Conservation (phyloP, 2,888 invertebrate genomes). For the Meteorus colon region DNA sequence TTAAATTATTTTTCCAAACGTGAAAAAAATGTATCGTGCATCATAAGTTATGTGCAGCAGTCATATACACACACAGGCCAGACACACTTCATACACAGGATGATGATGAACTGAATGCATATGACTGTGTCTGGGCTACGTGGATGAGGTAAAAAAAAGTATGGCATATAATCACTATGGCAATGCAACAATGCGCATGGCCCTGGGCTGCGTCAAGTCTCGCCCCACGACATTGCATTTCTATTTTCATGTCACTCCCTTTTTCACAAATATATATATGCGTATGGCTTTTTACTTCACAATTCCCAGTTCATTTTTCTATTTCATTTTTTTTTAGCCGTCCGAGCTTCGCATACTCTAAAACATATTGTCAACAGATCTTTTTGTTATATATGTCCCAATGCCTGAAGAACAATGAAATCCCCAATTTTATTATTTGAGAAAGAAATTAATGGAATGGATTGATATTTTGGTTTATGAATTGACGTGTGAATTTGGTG, state of each 20-base stretch:
- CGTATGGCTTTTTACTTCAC: constrained; percentile 36
- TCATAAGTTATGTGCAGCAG: not conserved
- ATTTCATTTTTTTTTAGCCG: not conserved
- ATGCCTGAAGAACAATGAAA: constrained; percentile 5
- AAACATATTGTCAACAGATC: constrained; percentile 11
- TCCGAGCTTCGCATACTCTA: constrained; percentile 2
- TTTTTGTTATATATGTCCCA: constrained; percentile 16
- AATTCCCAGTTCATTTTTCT: constrained; percentile 7
- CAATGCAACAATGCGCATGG: constrained; percentile 62
- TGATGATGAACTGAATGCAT: constrained; percentile 23
- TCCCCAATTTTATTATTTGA: not conserved
- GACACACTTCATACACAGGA: not conserved
- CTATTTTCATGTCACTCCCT: constrained; percentile 38
- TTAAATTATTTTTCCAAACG: not conserved
- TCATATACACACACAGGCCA: not conserved
- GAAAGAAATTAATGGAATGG: not conserved
- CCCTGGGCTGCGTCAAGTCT: constrained; percentile 51
- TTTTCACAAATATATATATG: not conserved
- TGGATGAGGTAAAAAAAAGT: constrained; percentile 34
- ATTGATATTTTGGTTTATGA: not conserved
- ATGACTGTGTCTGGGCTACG: constrained; percentile 36
- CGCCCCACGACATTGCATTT: constrained; percentile 41
- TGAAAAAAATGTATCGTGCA: not conserved
- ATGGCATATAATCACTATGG: constrained; percentile 60
- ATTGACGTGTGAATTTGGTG: not conserved